phyloP scores from a whole-genome alignment of 2,113 vertebrate species.

The Centrocercus urophasianus region DNA sequence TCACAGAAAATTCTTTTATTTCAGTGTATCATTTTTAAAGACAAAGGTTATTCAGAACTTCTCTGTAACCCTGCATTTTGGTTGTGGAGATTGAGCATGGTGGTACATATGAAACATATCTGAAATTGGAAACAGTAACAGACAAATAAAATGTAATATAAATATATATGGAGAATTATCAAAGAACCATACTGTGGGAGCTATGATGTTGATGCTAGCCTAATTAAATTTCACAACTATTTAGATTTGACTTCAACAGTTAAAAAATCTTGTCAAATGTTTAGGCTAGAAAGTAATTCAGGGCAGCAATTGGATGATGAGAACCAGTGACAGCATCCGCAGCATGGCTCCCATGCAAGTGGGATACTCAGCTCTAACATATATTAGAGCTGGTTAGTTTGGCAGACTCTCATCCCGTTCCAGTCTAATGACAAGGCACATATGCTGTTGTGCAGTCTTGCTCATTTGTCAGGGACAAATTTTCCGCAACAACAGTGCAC shows the following conservation, averaged over 20 bases:
- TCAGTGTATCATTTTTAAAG: not conserved
- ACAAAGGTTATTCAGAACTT: not conserved
- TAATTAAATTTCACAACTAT: not conserved
- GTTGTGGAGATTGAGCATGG: not conserved
- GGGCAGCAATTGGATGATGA: not conserved
- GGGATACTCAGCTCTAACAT: not conserved
- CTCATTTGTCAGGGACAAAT: not conserved
- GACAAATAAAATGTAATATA: not conserved
- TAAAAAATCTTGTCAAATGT: not conserved
- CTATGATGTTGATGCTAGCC: not conserved
- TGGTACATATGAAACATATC: not conserved
- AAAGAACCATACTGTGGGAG: not conserved
- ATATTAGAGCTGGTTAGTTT: rapidly evolving
- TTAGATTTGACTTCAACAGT: not conserved
- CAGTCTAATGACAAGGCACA: not conserved
- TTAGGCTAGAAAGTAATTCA: not conserved
- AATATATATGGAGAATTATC: not conserved
- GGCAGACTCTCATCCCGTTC: not conserved
- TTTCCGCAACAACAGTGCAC: not conserved
- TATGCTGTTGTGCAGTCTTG: not conserved
- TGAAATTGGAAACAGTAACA: not conserved
- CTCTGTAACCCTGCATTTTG: not conserved
- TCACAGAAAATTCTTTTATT: not conserved
- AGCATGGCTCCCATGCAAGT: not conserved
- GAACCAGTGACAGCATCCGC: not conserved